phyloP scores from a whole-genome alignment of 1,140 invertebrate genomes.

The Scaptomyza montana region DNA sequence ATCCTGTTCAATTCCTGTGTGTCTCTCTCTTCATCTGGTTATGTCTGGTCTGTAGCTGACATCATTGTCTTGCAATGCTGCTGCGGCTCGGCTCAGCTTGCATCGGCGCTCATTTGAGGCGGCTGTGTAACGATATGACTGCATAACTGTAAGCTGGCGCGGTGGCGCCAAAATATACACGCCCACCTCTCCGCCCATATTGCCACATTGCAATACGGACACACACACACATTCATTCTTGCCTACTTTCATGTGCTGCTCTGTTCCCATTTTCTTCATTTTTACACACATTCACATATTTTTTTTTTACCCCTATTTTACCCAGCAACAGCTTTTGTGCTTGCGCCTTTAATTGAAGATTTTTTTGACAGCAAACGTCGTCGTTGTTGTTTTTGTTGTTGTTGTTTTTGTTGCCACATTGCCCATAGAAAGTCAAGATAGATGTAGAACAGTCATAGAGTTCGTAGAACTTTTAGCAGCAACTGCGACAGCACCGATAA shows the following conservation, averaged over 20 bases:
- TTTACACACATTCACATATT: conserved; percentile 10
- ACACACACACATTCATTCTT: background rate
- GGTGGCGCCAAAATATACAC: conserved; percentile 15
- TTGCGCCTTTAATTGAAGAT: conserved; percentile 80
- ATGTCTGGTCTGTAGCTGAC: conserved; percentile 63
- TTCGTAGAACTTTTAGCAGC: conserved; percentile 70
- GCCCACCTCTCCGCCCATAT: conserved; percentile 7
- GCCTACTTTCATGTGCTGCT: conserved; percentile 15
- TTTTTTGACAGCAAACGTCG: conserved; percentile 78
- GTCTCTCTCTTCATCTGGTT: conserved; percentile 35
- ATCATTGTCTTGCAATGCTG: conserved; percentile 77
- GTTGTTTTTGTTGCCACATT: conserved; percentile 5
- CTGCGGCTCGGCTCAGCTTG: background rate
- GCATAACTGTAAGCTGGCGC: conserved; percentile 40
- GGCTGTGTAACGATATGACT: conserved; percentile 1
- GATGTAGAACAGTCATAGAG: conserved; percentile 61
- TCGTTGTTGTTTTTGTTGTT: conserved; percentile 29
- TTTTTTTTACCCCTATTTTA: conserved; percentile 44
- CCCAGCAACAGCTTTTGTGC: conserved; percentile 71
- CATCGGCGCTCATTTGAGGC: conserved; percentile 57
- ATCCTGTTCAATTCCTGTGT: conserved; percentile 8
- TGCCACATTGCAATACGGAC: background rate
- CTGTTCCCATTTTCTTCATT: conserved; percentile 57
- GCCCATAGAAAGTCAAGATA: conserved; percentile 72
- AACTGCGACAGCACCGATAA: conserved; percentile 55